phyloP scores from a whole-genome alignment of 2,113 vertebrate species.

The Hiodon tergisus region DNA sequence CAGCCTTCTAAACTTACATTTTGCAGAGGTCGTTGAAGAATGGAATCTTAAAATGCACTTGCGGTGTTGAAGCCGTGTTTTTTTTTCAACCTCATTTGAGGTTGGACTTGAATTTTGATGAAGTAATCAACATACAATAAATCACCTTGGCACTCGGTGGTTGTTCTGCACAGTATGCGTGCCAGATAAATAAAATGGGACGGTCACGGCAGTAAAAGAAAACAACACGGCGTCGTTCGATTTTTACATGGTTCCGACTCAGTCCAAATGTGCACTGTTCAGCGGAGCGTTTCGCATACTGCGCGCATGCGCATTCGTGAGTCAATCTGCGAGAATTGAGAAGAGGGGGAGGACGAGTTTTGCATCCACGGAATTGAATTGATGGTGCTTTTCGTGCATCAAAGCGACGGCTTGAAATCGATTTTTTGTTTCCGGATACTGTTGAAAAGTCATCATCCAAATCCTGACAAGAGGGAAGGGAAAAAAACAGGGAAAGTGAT shows the following conservation, averaged over 20 bases:
- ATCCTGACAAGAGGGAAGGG: not conserved
- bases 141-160: slow-evolving; percentile 13
- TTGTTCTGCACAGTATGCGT: slow-evolving; percentile 11
- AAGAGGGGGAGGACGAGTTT: slow-evolving; percentile 28
- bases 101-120: slow-evolving; percentile 20
- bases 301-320: slow-evolving; percentile 32
- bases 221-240: not conserved
- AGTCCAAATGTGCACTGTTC: not conserved
- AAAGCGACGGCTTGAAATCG: slow-evolving; percentile 16
- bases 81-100: not conserved
- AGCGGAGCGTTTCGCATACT: not conserved
- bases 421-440: slow-evolving; percentile 3
- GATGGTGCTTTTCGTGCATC: slow-evolving; percentile 25
- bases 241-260: slow-evolving; percentile 11
- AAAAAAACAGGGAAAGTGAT: not conserved
- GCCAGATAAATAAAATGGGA: not conserved
- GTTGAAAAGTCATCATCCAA: not conserved
- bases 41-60: slow-evolving; percentile 1
- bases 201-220: not conserved
- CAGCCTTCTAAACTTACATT: not conserved
- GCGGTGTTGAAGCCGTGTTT: not conserved
- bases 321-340: slow-evolving; percentile 18
- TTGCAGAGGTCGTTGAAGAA: slow-evolving; percentile 9
- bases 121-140: slow-evolving; percentile 16
- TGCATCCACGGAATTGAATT: slow-evolving; percentile 33